Conservation (phyloP, 2,888 invertebrate genomes). For the Abrostola triplasia region DNA sequence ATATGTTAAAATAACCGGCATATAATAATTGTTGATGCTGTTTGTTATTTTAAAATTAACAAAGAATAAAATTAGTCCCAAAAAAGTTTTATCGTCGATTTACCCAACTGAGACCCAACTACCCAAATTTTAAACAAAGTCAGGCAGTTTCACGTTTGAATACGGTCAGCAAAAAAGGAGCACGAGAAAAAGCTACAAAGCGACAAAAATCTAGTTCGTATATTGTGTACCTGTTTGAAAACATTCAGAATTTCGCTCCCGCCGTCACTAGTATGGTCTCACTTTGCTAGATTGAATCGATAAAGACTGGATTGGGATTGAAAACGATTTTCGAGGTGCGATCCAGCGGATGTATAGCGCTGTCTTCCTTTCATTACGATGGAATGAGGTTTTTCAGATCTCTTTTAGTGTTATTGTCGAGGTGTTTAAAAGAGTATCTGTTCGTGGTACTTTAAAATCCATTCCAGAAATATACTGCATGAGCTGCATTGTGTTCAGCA, state of each 20-base stretch:
- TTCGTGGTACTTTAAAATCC: conserved; percentile 38
- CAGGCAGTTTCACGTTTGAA: conserved; percentile 35
- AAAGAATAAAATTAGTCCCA: background rate
- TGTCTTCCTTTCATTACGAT: conserved; percentile 44
- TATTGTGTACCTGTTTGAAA: conserved; percentile 43
- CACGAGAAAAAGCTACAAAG: conserved; percentile 20
- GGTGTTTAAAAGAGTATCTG: conserved; percentile 37
- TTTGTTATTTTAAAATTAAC: too few relatives aligned
- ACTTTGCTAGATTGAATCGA: conserved; percentile 65
- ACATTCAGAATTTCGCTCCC: conserved; percentile 38
- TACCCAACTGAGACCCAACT: conserved; percentile 17
- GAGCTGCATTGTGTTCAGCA: conserved; percentile 26
- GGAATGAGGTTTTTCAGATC: conserved; percentile 51
- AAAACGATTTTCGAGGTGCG: conserved; percentile 54
- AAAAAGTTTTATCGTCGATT: conserved; percentile 18
- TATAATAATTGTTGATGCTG: too few relatives aligned
- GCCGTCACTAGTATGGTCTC: conserved; percentile 46
- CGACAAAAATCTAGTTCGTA: conserved; percentile 43
- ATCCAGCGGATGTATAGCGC: conserved; percentile 29
- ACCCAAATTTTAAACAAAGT: conserved; percentile 41
- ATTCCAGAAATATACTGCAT: conserved; percentile 33
- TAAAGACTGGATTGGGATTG: conserved; percentile 53
- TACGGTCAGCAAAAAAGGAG: conserved; percentile 39
- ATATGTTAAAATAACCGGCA: too few relatives aligned
- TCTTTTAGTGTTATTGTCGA: conserved; percentile 30